A percentile compares a stretch with the other conserved stretches of the same genome.
Conservation (phyloP, 2,113 vertebrate species). For the Heterochromis multidens region DNA sequence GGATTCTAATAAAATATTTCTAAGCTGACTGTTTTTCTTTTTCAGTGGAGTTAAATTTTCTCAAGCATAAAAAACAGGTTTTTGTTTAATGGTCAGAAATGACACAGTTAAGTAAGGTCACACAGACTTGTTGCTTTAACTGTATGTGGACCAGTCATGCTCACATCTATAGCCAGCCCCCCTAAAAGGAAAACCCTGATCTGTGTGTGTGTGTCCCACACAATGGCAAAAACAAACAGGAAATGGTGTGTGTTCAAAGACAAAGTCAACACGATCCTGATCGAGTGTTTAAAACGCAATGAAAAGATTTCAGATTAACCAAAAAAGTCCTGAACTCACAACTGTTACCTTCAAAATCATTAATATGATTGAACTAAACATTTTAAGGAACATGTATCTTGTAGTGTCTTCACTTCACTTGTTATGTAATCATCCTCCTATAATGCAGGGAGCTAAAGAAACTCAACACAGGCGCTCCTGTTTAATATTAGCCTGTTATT, state of each 20-base stretch:
- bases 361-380: background rate
- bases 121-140: background rate
- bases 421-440: background rate
- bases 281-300: no score
- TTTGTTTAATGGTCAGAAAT: background rate
- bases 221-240: background rate
- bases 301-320: no score
- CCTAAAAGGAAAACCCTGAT: no score
- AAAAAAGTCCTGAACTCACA: background rate
- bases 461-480: background rate
- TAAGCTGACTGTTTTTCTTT: fast-evolving
- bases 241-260: background rate
- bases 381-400: background rate
- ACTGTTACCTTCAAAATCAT: background rate
- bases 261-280: background rate
- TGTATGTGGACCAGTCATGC: background rate
- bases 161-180: no score
- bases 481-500: background rate
- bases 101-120: background rate
- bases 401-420: background rate
- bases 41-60: background rate
- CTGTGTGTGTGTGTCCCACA: background rate
- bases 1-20: background rate
- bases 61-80: background rate
- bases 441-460: background rate